Evolutionary conservation across 2,113 vertebrate species (phyloP).

Genomic region (Zosterops lateralis): DNA sequence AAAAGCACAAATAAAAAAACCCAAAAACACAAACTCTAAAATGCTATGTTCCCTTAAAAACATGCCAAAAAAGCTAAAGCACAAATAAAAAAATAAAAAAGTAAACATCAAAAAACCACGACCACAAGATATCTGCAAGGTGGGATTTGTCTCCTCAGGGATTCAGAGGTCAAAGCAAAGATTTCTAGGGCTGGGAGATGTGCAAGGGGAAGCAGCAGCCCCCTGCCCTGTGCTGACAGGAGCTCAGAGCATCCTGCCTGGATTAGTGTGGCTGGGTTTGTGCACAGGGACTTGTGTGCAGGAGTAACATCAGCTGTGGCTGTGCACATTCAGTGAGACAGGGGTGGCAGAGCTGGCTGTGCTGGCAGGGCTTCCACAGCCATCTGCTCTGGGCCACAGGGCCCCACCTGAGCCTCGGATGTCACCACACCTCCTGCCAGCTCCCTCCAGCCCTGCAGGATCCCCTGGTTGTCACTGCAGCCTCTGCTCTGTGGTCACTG

Average conservation of each 20-base stretch:
- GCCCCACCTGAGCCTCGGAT: background rate
- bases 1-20: too few species aligned
- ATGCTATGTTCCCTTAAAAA: too few species aligned
- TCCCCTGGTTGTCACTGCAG: background rate
- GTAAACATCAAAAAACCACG: too few species aligned
- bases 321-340: slow-evolving; percentile 16
- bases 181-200: background rate
- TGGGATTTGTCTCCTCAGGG: background rate
- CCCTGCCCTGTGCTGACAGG: background rate
- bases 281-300: background rate
- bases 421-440: background rate
- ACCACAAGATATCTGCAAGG: background rate
- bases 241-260: background rate
- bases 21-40: too few species aligned
- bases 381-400: slow-evolving; percentile 36
- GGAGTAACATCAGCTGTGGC: background rate
- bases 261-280: background rate
- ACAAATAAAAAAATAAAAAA: too few species aligned
- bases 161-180: background rate
- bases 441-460: slow-evolving; percentile 18
- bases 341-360: background rate
- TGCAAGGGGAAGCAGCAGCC: background rate
- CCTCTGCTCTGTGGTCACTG: background rate
- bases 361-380: slow-evolving; percentile 21
- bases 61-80: too few species aligned